phyloP scores from a whole-genome alignment of 2,113 vertebrate species.

The Ciconia maguari region DNA sequence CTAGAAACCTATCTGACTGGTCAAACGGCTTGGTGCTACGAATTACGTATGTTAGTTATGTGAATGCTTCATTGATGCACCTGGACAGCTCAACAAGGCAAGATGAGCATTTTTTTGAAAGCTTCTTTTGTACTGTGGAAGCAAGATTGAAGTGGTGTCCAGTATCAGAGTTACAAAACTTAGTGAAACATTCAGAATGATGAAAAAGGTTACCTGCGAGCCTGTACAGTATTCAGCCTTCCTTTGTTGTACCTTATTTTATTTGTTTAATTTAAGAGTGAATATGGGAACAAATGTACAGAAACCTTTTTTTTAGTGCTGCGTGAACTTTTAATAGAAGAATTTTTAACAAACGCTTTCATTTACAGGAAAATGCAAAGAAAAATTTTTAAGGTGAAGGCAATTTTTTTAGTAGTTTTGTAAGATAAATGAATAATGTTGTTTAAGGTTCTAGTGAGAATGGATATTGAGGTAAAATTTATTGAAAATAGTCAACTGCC shows the following conservation, averaged over 20 bases:
- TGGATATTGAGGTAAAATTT: constrained; percentile 69
- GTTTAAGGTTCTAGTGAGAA: constrained; percentile 70
- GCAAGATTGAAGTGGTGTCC: constrained; percentile 64
- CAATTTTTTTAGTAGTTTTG: constrained; percentile 65
- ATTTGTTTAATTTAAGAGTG: constrained; percentile 71
- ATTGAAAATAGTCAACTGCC: constrained; percentile 55
- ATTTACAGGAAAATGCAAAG: constrained; percentile 74
- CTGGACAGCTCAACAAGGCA: constrained; percentile 52
- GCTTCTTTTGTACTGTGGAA: constrained; percentile 56
- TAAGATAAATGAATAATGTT: constrained; percentile 69
- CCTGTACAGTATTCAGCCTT: constrained; percentile 72
- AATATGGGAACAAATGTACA: constrained; percentile 77
- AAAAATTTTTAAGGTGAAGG: constrained; percentile 63
- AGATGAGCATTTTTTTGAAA: background rate
- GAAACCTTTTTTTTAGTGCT: constrained; percentile 69
- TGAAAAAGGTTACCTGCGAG: constrained; percentile 62
- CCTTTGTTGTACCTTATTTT: constrained; percentile 70
- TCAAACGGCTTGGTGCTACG: constrained; percentile 66
- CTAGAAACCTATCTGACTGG: constrained; percentile 64
- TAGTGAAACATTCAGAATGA: constrained; percentile 26
- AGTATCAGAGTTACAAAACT: constrained; percentile 67
- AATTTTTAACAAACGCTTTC: constrained; percentile 73
- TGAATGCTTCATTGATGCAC: constrained; percentile 30
- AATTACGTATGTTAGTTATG: background rate
- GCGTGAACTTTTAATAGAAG: constrained; percentile 73